A percentile compares a stretch with the other conserved stretches of the same genome.
Conservation (phyloP, 1,140 invertebrate genomes). For the Cherax destructor region DNA sequence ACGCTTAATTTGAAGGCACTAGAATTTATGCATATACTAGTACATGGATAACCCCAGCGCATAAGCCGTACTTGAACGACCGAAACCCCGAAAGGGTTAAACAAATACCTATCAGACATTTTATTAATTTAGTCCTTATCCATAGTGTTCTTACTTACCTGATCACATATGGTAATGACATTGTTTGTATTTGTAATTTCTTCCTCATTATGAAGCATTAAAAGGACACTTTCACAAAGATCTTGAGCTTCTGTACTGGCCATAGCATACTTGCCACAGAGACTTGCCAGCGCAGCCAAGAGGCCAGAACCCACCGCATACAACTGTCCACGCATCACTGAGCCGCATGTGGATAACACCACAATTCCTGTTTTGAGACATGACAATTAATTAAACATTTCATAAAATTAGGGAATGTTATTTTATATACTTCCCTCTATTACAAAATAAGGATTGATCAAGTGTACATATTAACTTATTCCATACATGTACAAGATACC, state of each 20-base stretch:
- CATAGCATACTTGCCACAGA: constrained; percentile 67
- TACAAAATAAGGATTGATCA: too few species aligned
- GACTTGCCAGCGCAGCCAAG: constrained; percentile 58
- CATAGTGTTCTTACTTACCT: constrained; percentile 13
- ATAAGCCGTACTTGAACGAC: too few species aligned
- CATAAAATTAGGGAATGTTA: neutral
- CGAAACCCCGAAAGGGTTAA: too few species aligned
- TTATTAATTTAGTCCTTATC: neutral
- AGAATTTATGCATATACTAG: too few species aligned
- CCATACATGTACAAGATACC: too few species aligned
- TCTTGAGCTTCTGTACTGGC: constrained; percentile 52
- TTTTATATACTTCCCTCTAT: too few species aligned
- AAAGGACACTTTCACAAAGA: constrained; percentile 48
- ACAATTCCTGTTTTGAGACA: neutral
- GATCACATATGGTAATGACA: constrained; percentile 38
- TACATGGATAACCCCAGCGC: too few species aligned
- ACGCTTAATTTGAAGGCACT: too few species aligned
- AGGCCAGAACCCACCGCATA: constrained; percentile 57
- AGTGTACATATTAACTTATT: too few species aligned
- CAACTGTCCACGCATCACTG: constrained; percentile 47
- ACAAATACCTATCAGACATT: too few species aligned
- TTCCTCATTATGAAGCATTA: constrained; percentile 27
- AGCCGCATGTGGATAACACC: neutral
- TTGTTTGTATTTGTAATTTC: constrained; percentile 7
- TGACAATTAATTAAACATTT: neutral